Base-by-base conservation (phyloP, 2,113 vertebrate species). In the Pipra filicauda region DNA sequence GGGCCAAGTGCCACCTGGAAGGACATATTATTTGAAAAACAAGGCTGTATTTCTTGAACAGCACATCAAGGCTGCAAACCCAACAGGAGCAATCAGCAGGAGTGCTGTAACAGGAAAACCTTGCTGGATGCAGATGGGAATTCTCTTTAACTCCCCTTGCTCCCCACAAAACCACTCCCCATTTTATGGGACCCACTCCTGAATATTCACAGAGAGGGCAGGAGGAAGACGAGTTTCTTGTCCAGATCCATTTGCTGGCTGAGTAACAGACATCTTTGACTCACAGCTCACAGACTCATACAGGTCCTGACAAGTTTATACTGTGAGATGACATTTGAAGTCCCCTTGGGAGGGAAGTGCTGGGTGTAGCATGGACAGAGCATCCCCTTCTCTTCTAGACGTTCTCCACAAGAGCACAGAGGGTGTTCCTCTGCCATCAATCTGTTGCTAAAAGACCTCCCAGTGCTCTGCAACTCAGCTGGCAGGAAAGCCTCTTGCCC, bases 1-100 rank as follows among this genome's bases (percentile, higher is more conserved):
- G 91, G 94, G 94, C 91, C 94, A 96, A 64, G 75, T 30, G 89
- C 94, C 95, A 96, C 88, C 90, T 97, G 95, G 94, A 96, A 91
- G 88, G 79, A 93, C 91, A 64, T 0, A 0, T 7, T 69, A 61
- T 64, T 94, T 96, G 83, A 85, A 61, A 96, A 78, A 71, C 59
- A 90, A 83, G 55, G 75, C 75, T 91, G 54, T 14, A 20, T 66
- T 91, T 92, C 89, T 96, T 24, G 0, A 78, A 58, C 39, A 49
- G 71, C 85, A 61, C 78, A 80, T 86, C 27, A 23, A 5, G 18
- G 82, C 67, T 94, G 79, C 91, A 91, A 90, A 88, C 51, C 30
- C 72, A 67, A 85, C 80, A 82, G 81, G 21, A 89, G 77, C 2
- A 8, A 66, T n/a, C 72, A 4, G 87, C 80, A 86, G 84, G 76